Conservation (phyloP, 2,113 vertebrate genomes). For the Hiodon alosoides region DNA sequence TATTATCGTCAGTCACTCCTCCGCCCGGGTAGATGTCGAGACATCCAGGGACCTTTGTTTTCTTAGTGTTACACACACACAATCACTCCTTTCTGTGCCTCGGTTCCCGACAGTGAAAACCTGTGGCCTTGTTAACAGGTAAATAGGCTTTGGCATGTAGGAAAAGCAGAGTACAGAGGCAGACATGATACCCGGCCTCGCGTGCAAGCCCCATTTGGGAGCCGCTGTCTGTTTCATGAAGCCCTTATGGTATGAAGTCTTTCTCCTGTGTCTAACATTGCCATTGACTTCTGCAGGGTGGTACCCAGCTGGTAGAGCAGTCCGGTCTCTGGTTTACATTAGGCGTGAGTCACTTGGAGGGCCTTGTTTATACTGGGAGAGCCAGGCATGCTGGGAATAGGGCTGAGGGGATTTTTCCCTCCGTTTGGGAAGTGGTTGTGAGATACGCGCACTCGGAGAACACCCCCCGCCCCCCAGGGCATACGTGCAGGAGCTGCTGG, state of each 20-base stretch:
- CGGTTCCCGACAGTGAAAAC: no score
- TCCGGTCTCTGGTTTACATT: slow-evolving; percentile 71
- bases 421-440: background rate
- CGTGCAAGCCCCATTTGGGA: no score
- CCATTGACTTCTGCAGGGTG: slow-evolving; percentile 61
- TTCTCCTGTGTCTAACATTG: slow-evolving; percentile 43
- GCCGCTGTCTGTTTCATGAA: no score
- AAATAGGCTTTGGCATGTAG: no score
- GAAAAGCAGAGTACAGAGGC: no score
- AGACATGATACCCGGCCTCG: no score
- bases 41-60: no score
- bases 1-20: no score
- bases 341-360: slow-evolving; percentile 68
- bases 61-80: no score
- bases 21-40: no score
- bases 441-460: slow-evolving; percentile 7
- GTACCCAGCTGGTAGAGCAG: slow-evolving; percentile 52
- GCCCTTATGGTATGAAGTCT: slow-evolving; percentile 46
- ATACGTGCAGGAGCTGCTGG: background rate
- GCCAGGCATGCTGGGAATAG: slow-evolving; percentile 52
- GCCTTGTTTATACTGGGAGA: slow-evolving; percentile 53
- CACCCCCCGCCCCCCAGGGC: slow-evolving; percentile 5
- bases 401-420: slow-evolving; percentile 47
- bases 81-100: no score
- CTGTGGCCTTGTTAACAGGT: no score